These are phyloP conservation scores for Malthinus seriepunctatus DNA, from an alignment of 2,888 invertebrate species.

Conservation along the genomic window DNA sequence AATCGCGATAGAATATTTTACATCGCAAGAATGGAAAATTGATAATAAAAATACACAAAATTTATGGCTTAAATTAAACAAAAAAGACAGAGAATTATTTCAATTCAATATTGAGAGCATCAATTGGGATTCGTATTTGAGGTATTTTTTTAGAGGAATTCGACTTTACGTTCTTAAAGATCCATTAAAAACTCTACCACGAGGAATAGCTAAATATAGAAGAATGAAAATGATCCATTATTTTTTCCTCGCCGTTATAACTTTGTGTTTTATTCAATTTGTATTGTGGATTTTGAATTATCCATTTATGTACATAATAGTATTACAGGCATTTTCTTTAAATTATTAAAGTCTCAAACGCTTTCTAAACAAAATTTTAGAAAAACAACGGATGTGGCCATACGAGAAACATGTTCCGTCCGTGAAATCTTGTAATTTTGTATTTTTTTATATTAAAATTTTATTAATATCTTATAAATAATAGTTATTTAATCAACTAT, in stretches of 20 bases:
- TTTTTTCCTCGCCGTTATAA: not conserved
- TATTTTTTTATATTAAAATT: no score
- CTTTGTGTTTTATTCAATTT: conserved; percentile 54
- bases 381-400: no score
- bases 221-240: conserved; percentile 43
- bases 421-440: no score
- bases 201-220: conserved; percentile 60
- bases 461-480: no score
- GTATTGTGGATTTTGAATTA: conserved; percentile 37
- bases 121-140: conserved; percentile 74
- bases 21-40: conserved; percentile 71
- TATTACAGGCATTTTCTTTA: not conserved
- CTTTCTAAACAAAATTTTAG: no score
- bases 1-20: conserved; percentile 75
- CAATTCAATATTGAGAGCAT: conserved; percentile 71
- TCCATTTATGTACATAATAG: no score
- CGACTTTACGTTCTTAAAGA: conserved; percentile 79
- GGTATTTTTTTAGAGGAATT: conserved; percentile 70
- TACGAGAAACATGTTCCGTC: no score
- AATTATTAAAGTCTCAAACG: no score
- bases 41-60: conserved; percentile 54
- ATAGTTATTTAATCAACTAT: no score
- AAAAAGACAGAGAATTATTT: conserved; percentile 64
- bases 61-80: conserved; percentile 61
- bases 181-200: conserved; percentile 64